Conservation (phyloP, 2,113 vertebrate species). For the Alethe castanea region DNA sequence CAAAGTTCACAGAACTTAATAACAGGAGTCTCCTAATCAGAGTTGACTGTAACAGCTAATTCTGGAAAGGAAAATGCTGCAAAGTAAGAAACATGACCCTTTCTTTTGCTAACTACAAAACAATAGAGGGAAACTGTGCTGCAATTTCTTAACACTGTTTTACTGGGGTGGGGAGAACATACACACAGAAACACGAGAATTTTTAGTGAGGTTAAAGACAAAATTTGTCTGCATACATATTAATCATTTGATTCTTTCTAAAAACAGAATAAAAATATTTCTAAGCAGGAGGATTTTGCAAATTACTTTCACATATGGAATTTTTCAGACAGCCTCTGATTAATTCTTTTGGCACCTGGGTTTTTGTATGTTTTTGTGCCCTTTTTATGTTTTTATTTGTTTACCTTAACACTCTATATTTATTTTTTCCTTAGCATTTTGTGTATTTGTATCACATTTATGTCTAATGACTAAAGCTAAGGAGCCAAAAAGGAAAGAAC, state of each 20-base stretch:
- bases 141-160: neutral
- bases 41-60: neutral
- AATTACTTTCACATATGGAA: neutral
- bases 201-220: neutral
- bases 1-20: neutral
- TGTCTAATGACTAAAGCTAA: neutral
- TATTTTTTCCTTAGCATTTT: neutral
- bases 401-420: neutral
- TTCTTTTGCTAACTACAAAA: neutral
- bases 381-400: neutral
- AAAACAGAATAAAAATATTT: neutral
- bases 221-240: neutral
- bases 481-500: neutral
- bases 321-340: neutral
- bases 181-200: fast-evolving
- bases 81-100: neutral
- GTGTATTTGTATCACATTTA: neutral
- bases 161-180: neutral
- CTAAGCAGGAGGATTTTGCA: neutral
- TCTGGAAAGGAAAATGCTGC: neutral
- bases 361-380: neutral
- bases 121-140: neutral
- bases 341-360: neutral
- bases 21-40: neutral
- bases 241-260: neutral